A percentile compares a stretch with the other conserved stretches of the same genome.
These are phyloP conservation scores for Cremastinae sp. DNA, from an alignment of 2,888 invertebrate genomes.

Conservation along the genomic window DNA sequence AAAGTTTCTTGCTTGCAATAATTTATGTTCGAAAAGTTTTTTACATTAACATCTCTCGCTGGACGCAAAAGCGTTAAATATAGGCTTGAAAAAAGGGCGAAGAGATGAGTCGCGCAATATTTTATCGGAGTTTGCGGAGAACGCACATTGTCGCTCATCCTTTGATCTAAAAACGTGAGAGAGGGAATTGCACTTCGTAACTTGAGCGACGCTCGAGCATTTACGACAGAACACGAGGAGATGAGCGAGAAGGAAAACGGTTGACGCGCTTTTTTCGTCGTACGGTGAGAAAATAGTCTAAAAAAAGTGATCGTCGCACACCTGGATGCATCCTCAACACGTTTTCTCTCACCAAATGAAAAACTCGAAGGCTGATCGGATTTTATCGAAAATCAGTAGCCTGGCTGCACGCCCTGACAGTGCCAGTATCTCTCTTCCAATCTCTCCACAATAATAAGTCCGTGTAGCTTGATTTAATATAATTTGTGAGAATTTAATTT, in stretches of 20 bases:
- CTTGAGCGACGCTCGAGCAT: neutral
- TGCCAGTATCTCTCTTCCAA: no score
- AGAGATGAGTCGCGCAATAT: neutral
- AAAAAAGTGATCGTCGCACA: neutral
- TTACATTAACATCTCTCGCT: neutral
- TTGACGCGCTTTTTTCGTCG: neutral
- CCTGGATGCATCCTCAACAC: neutral
- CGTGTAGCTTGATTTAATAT: no score
- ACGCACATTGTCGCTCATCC: constrained; percentile 41
- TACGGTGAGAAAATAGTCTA: neutral
- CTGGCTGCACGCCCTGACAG: no score
- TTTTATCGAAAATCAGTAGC: no score
- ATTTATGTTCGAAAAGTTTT: neutral
- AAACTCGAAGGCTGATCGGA: neutral
- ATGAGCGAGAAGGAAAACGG: neutral
- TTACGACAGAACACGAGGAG: constrained; percentile 8
- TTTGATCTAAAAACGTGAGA: constrained; percentile 46
- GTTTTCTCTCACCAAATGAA: neutral
- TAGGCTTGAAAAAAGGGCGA: neutral
- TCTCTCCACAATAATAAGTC: no score
- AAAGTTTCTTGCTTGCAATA: no score
- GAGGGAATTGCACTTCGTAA: constrained; percentile 5
- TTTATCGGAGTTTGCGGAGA: constrained; percentile 27
- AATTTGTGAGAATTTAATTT: neutral
- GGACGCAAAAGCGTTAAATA: no score